Evolutionary conservation across 37 sponge, comb jelly and placozoan species (phyloP).

Genomic region (Bolinopsis microptera): DNA sequence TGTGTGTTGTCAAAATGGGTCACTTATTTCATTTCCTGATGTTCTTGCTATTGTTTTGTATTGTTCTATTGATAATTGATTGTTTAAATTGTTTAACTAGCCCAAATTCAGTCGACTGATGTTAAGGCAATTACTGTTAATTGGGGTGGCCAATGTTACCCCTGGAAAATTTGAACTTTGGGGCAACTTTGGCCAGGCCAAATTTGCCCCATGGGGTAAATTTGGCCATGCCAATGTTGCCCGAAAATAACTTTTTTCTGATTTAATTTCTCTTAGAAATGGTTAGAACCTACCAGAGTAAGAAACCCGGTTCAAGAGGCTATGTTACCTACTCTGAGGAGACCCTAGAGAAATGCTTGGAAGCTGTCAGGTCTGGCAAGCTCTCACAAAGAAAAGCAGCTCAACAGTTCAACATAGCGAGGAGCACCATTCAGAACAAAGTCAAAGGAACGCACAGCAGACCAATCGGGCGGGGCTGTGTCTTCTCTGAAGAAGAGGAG

Average conservation of each 20-base stretch:
- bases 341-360: background rate
- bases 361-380: background rate
- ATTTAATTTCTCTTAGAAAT: background rate
- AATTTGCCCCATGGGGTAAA: background rate
- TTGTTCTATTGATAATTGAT: background rate
- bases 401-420: background rate
- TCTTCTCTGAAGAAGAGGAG: background rate
- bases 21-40: background rate
- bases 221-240: background rate
- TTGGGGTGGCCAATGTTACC: constrained; percentile 1
- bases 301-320: background rate
- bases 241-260: background rate
- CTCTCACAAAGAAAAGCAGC: background rate
- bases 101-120: background rate
- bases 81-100: background rate
- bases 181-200: constrained; percentile 2
- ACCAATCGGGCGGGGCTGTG: background rate
- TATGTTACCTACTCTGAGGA: background rate
- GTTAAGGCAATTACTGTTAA: background rate
- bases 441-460: background rate
- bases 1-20: background rate
- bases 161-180: background rate
- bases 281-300: background rate
- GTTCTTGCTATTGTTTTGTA: background rate
- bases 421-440: background rate